Conservation (phyloP, 2,888 invertebrate species). For the Chrysomela aeneicollis region DNA sequence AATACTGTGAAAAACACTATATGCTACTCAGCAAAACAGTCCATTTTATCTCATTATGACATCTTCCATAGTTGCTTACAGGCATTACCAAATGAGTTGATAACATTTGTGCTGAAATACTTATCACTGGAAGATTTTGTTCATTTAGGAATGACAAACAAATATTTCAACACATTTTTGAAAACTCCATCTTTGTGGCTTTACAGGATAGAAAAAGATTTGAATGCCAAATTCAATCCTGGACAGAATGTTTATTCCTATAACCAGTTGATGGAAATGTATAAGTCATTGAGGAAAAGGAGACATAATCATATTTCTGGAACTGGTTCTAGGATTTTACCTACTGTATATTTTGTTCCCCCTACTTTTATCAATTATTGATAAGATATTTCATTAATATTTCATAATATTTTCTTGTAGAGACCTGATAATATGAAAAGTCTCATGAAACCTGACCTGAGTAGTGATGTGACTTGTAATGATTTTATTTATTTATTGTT, state of each 20-base stretch:
- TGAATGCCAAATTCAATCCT: constrained; percentile 9
- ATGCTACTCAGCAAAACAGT: constrained; percentile 51
- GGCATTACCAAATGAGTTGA: constrained; percentile 59
- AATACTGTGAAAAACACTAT: constrained; percentile 53
- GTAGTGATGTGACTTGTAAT: too few species aligned
- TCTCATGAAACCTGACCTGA: too few species aligned
- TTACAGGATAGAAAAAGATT: constrained; percentile 32
- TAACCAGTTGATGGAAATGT: constrained; percentile 33
- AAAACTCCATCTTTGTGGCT: constrained; percentile 42
- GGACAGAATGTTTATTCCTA: constrained; percentile 11
- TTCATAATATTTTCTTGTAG: too few species aligned
- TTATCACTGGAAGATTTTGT: constrained; percentile 44
- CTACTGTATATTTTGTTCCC: background rate
- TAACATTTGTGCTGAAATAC: constrained; percentile 49
- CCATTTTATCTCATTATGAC: constrained; percentile 32
- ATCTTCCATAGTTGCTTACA: constrained; percentile 50
- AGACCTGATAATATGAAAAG: too few species aligned
- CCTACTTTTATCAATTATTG: background rate
- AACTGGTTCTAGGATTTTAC: background rate
- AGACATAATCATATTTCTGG: background rate
- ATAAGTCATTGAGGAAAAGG: constrained; percentile 18
- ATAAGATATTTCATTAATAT: background rate
- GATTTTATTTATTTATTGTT: too few species aligned
- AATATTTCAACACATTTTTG: constrained; percentile 45
- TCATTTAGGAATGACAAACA: constrained; percentile 47